A percentile compares a stretch with the other conserved stretches of the same genome.
Conservation (phyloP, 2,797 vertebrate genomes). For the Cryptoprocta ferox region DNA sequence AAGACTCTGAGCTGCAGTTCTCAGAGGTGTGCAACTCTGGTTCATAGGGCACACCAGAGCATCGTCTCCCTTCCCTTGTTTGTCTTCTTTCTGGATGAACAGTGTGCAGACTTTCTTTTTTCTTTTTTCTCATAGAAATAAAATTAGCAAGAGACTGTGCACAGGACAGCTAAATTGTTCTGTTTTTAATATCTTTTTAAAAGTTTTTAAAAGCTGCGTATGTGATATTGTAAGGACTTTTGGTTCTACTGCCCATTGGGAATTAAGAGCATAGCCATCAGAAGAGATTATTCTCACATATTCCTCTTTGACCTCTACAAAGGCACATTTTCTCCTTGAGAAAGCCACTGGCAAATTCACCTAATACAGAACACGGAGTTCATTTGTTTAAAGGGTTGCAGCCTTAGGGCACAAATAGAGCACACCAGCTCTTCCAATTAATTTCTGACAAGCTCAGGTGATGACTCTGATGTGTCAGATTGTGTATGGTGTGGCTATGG, state of each 20-base stretch:
- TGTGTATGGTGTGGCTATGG: neutral
- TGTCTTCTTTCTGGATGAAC: constrained; percentile 15
- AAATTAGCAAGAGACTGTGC: constrained; percentile 24
- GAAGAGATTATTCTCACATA: constrained; percentile 32
- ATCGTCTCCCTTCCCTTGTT: neutral
- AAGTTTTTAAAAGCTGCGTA: neutral
- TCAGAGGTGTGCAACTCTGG: neutral
- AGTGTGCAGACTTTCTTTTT: neutral
- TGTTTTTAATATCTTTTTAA: constrained; percentile 18
- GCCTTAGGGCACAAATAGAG: neutral
- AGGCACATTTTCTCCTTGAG: neutral
- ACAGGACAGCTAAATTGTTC: neutral
- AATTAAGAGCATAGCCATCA: neutral
- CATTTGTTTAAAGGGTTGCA: constrained; percentile 31
- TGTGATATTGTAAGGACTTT: neutral
- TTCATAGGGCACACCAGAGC: neutral
- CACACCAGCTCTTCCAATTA: neutral
- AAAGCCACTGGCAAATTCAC: constrained; percentile 24
- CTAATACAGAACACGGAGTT: neutral
- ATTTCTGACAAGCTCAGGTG: constrained; percentile 36
- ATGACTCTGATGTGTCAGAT: constrained; percentile 9
- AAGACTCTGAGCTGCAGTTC: neutral
- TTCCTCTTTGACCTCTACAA: constrained; percentile 16
- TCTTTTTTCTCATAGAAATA: neutral
- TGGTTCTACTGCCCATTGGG: neutral